Percentiles rank a stretch among this genome's conserved stretches.
phyloP scores from a whole-genome alignment of 2,888 invertebrate species.

The Ditula angustiorana region DNA sequence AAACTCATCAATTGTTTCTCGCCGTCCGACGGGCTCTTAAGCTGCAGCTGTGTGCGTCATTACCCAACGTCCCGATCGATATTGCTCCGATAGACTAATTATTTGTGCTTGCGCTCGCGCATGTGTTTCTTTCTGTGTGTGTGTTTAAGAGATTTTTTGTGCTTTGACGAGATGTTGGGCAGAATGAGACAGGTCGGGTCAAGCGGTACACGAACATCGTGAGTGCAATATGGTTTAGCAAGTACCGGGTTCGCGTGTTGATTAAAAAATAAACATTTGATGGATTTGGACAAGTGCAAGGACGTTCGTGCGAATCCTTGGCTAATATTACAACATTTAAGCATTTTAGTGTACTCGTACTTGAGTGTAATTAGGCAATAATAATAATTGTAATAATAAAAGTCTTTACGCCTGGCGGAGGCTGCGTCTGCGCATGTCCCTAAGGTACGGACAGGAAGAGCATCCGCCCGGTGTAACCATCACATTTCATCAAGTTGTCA shows the following conservation, averaged over 20 bases:
- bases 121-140: slow-evolving; percentile 44
- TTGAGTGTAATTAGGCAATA: no score
- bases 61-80: slow-evolving; percentile 72
- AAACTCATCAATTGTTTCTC: no score
- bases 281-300: slow-evolving; percentile 4
- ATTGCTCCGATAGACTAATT: slow-evolving; percentile 73
- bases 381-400: no score
- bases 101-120: slow-evolving; percentile 47
- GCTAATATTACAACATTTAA: no score
- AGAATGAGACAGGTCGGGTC: slow-evolving; percentile 51
- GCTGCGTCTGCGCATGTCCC: no score
- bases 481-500: no score
- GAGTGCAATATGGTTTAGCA: slow-evolving; percentile 39
- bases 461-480: no score
- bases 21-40: slow-evolving; percentile 42
- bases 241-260: slow-evolving; percentile 3
- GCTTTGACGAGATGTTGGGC: slow-evolving; percentile 43
- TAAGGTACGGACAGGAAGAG: no score
- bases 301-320: neutral
- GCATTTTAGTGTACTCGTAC: no score
- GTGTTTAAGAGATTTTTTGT: slow-evolving; percentile 50
- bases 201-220: slow-evolving; percentile 53
- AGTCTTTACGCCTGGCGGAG: no score
- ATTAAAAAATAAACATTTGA: neutral
- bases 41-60: slow-evolving; percentile 56